Percentiles rank a stretch among this genome's conserved stretches.
Evolutionary conservation across 2,113 vertebrate species (phyloP).

Genomic region (Podarcis raffonei): DNA sequence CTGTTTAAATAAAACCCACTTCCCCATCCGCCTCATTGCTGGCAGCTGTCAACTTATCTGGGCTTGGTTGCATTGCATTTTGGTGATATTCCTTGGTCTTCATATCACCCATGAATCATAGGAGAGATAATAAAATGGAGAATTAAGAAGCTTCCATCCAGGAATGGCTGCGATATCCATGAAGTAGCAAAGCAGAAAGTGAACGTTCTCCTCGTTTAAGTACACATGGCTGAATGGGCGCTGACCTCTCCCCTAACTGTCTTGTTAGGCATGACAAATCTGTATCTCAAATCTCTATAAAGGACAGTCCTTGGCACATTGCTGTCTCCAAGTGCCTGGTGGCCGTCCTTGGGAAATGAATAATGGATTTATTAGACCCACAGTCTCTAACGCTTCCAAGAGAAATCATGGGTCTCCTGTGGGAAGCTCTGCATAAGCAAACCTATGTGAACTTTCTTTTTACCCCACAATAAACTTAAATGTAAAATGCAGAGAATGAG

Average conservation of each 20-base stretch:
- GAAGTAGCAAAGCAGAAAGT: background rate
- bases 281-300: background rate
- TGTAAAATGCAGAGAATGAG: background rate
- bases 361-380: background rate
- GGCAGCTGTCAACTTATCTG: background rate
- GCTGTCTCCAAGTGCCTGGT: background rate
- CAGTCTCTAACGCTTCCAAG: background rate
- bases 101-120: background rate
- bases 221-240: background rate
- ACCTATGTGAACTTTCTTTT: background rate
- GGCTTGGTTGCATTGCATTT: background rate
- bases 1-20: background rate
- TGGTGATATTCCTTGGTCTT: background rate
- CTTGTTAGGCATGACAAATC: conserved; percentile 6
- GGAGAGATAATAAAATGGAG: background rate
- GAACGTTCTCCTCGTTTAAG: background rate
- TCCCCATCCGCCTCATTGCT: background rate
- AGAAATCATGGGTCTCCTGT: background rate
- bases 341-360: background rate
- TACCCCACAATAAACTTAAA: background rate
- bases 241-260: background rate
- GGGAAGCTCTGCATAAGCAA: background rate
- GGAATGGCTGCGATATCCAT: background rate
- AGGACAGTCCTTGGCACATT: background rate
- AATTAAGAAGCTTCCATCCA: background rate